Base-by-base conservation (phyloP, 2,888 invertebrate species). In the Gisinianus flammeolus region DNA sequence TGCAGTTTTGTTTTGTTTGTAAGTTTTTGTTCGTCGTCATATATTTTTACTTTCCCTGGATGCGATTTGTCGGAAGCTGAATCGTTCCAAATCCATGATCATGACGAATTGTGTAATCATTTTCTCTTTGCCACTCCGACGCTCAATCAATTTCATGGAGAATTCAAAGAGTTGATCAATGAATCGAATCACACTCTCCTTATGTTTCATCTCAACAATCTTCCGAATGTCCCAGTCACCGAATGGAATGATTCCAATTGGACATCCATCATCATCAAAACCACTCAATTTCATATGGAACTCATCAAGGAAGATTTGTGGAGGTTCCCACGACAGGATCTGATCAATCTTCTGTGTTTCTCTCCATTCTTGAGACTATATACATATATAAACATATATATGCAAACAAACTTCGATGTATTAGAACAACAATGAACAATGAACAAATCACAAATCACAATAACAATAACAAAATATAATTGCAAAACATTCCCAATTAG, bases 201-300 rank as follows among this genome's bases (percentile, higher is more conserved):
- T 77, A 2, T 56, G 22, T 4, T 66, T 77, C 31, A 52, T 54
- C 8, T 70, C 72, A 4, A 77, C 30, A 22, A 68, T 66, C 64
- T 77, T 79, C 2, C 79, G 67, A 12, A 79, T 56, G 26, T 79
- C 79, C 79, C 79, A 79, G 0, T n/a, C n/a, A 5, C 79, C 79
- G 31, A 79, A 74, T 6, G 79, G 79, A 19, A 77, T 52, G 0
- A 62, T 28, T 22, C 66, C 67, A 24, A 79, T 80, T 54, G 76
- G 54, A 35, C 83, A 70, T 54, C 81, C 81, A 22, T 81, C 83
- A n/a, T 82, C 77, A 64, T 83, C 83, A 66, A 72, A 70, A 44
- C 83, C 83, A 54, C 79, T 73, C 26, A 79, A 58, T 24, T 78
- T 75, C 70, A 80, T 81, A 0, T 80, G 78, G 67, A 83, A 82